These are phyloP conservation scores for Euplexia lucipara DNA, from an alignment of 2,888 invertebrate genomes.

Conservation along the genomic window DNA sequence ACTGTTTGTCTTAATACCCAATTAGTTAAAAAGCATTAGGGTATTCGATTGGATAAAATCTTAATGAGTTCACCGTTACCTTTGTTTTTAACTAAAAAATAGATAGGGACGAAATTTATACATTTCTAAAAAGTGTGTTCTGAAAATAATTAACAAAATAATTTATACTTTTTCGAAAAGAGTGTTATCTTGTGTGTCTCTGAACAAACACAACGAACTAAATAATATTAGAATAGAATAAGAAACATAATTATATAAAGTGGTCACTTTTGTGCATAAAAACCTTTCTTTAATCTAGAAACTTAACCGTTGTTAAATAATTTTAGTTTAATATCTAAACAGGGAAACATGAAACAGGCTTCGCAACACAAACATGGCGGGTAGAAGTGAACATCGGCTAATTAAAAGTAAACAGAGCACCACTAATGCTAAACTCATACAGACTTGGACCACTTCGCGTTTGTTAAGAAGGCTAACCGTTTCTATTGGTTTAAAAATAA, in stretches of 20 bases:
- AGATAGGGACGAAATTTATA: neutral
- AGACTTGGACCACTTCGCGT: constrained; percentile 5
- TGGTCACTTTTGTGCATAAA: too few relatives aligned
- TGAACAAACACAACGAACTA: too few relatives aligned
- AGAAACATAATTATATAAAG: too few relatives aligned
- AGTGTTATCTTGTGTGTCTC: too few relatives aligned
- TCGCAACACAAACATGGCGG: constrained; percentile 25
- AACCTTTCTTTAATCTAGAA: neutral
- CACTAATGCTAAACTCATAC: constrained; percentile 19
- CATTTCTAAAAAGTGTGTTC: neutral
- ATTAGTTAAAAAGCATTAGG: constrained; percentile 14
- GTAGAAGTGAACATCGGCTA: constrained; percentile 22
- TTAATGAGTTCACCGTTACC: neutral
- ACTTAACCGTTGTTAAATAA: constrained; percentile 5
- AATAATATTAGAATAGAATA: too few relatives aligned
- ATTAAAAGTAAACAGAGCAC: constrained; percentile 33
- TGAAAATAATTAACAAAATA: too few relatives aligned
- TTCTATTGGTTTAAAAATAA: neutral
- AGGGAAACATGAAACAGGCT: constrained; percentile 14
- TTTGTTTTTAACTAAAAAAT: constrained; percentile 1
- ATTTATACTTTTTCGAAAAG: too few relatives aligned
- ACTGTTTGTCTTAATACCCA: constrained; percentile 11
- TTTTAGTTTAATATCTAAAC: constrained; percentile 21
- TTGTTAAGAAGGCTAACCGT: constrained; percentile 8
- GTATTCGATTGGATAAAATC: neutral